Evolutionary conservation across 2,797 vertebrate genomes (phyloP).

Genomic region (Cossypha heuglini): DNA sequence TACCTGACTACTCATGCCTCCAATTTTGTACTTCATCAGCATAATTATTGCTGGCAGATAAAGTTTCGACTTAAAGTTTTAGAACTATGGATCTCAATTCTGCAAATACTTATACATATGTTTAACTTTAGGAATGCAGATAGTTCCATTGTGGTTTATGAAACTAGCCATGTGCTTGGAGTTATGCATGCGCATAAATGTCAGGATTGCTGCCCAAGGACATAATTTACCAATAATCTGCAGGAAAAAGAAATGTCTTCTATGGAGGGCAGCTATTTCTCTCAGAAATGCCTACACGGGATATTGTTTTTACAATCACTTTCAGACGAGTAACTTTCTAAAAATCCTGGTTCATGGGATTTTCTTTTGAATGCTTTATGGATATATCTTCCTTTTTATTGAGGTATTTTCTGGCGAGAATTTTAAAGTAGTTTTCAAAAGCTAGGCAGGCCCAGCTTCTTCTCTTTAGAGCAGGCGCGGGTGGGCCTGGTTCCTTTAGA

Average conservation of each 20-base stretch:
- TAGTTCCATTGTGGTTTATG: constrained; percentile 39
- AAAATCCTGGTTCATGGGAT: constrained; percentile 1
- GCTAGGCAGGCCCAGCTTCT: constrained; percentile 18
- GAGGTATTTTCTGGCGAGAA: constrained; percentile 48
- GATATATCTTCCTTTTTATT: constrained; percentile 47
- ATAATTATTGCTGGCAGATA: neutral
- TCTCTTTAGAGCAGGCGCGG: constrained; percentile 10
- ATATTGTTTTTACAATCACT: constrained; percentile 47
- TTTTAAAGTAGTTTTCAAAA: constrained; percentile 71
- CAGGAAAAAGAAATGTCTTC: constrained; percentile 26
- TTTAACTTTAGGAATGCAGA: constrained; percentile 30
- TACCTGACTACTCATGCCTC: neutral
- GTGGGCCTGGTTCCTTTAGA: constrained; percentile 65
- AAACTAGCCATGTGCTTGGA: constrained; percentile 33
- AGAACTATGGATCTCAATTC: neutral
- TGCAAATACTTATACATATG: constrained; percentile 10
- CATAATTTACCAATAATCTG: constrained; percentile 37
- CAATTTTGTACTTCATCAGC: neutral
- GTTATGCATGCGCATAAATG: constrained; percentile 29
- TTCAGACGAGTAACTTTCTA: constrained; percentile 29
- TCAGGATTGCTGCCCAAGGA: constrained; percentile 45
- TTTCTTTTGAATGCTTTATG: constrained; percentile 43
- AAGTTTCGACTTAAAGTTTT: neutral
- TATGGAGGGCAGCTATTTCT: neutral
- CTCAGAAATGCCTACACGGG: constrained; percentile 22